phyloP scores from a whole-genome alignment of 1,140 invertebrate species.

The Dryas iulia region DNA sequence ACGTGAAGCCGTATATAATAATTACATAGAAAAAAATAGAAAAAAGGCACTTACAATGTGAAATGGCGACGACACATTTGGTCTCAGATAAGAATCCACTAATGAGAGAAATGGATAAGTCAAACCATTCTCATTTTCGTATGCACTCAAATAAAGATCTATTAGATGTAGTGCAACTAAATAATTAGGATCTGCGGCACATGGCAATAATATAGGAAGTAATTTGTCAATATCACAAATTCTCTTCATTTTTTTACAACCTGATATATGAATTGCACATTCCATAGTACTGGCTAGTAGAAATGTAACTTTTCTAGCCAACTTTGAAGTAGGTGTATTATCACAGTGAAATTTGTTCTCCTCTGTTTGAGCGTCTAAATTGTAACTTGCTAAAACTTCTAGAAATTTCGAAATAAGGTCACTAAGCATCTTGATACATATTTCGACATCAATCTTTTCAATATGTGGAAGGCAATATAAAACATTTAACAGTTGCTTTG shows the following conservation, averaged over 20 bases:
- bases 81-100: conserved; percentile 78
- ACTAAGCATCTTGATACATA: conserved; percentile 52
- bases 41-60: conserved; percentile 80
- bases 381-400: conserved; percentile 51
- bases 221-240: conserved; percentile 67
- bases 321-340: conserved; percentile 48
- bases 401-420: conserved; percentile 55
- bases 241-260: conserved; percentile 70
- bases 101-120: conserved; percentile 73
- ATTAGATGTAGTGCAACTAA: conserved; percentile 71
- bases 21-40: not conserved
- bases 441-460: conserved; percentile 67
- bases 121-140: conserved; percentile 70
- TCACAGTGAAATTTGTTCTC: conserved; percentile 60
- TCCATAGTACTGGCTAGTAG: conserved; percentile 81
- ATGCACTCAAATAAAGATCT: conserved; percentile 79
- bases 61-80: conserved; percentile 83
- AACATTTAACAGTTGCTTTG: conserved; percentile 77
- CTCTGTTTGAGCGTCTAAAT: conserved; percentile 49
- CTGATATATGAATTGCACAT: conserved; percentile 80
- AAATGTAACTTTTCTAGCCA: conserved; percentile 72
- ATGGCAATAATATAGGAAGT: conserved; percentile 59
- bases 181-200: conserved; percentile 66
- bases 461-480: conserved; percentile 84
- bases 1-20: too few relatives aligned